Conservation (phyloP, 2,797 vertebrate species). For the Lithobates sylvaticus region DNA sequence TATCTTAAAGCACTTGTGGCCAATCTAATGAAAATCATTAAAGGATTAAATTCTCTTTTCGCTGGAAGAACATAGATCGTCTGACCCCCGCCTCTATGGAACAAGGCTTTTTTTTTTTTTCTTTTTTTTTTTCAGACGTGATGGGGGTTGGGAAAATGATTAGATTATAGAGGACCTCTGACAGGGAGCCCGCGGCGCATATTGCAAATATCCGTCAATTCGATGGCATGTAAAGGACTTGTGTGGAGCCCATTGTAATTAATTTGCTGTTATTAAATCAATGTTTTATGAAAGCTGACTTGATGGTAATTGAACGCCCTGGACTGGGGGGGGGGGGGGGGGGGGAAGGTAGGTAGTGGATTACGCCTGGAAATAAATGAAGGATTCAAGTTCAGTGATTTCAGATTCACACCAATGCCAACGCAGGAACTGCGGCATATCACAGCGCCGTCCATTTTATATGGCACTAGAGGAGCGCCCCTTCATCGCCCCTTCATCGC, state of each 20-base stretch:
- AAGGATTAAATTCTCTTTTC: slow-evolving; percentile 30
- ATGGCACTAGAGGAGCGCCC: too few relatives aligned
- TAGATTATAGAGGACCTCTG: slow-evolving; percentile 30
- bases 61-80: neutral
- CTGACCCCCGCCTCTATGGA: neutral
- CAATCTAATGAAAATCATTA: slow-evolving; percentile 39
- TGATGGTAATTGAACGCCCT: slow-evolving; percentile 4
- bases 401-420: too few relatives aligned
- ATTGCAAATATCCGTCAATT: slow-evolving; percentile 47
- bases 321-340: neutral
- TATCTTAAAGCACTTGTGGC: slow-evolving; percentile 29
- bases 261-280: slow-evolving; percentile 55
- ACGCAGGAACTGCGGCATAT: too few relatives aligned
- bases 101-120: slow-evolving; percentile 6
- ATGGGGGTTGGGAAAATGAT: slow-evolving; percentile 8
- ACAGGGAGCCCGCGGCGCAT: slow-evolving; percentile 6
- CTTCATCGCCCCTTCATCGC: too few relatives aligned
- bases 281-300: slow-evolving; percentile 43
- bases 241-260: slow-evolving; percentile 33
- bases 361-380: slow-evolving; percentile 6
- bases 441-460: too few relatives aligned
- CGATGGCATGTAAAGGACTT: slow-evolving; percentile 31
- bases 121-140: neutral
- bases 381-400: too few relatives aligned
- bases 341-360: neutral